Evolutionary conservation across 2,888 invertebrate species (phyloP).

Genomic region (Theristus sp.): DNA sequence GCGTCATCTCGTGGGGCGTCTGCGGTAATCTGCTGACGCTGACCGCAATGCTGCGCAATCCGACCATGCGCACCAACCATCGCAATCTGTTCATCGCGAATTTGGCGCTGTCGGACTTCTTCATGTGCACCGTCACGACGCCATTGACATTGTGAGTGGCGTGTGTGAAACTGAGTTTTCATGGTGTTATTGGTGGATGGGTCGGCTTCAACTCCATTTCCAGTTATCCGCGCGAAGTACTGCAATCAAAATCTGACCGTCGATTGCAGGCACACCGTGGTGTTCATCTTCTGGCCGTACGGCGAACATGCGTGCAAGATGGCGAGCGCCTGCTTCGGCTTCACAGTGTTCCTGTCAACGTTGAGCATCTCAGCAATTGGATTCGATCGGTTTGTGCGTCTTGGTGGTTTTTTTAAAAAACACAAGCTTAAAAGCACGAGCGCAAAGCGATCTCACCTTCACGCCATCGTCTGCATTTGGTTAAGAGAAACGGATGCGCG

Average conservation of each 20-base stretch:
- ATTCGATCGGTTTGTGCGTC: not conserved
- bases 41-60: not conserved
- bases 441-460: too few relatives aligned
- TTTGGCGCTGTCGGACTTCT: not conserved
- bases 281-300: not conserved
- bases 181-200: too few relatives aligned
- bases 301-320: not conserved
- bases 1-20: not conserved
- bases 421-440: too few relatives aligned
- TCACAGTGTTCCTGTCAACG: not conserved
- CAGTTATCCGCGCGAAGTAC: too few relatives aligned
- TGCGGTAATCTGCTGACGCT: not conserved
- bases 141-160: not conserved
- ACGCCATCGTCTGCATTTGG: too few relatives aligned
- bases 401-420: too few relatives aligned
- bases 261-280: not conserved
- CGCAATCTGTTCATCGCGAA: not conserved
- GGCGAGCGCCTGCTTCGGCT: not conserved
- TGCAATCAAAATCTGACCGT: not conserved
- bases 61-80: not conserved
- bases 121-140: not conserved
- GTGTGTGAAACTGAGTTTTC: not conserved
- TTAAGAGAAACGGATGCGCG: too few relatives aligned
- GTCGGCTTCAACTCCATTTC: too few relatives aligned
- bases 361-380: not conserved